phyloP scores from a whole-genome alignment of 2,113 vertebrate species.

The Cheirogaleus medius region DNA sequence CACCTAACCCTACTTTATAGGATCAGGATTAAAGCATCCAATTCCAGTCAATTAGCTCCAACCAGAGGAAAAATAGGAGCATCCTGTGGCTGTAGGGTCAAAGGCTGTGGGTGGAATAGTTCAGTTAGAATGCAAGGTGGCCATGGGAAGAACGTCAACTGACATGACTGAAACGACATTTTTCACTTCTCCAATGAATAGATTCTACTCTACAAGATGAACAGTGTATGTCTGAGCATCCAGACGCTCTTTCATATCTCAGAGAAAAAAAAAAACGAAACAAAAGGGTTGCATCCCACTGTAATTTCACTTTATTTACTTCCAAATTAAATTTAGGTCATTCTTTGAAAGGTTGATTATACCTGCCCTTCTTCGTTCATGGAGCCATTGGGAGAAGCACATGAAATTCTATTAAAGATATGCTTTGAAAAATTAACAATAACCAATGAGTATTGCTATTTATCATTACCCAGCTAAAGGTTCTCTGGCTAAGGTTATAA shows the following conservation, averaged over 20 bases:
- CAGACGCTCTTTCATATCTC: not conserved
- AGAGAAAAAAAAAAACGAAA: not conserved
- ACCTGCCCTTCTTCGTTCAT: not conserved
- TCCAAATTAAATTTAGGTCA: slow-evolving; percentile 5
- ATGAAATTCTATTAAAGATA: not conserved
- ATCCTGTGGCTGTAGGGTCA: not conserved
- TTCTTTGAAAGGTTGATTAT: not conserved
- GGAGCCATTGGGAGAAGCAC: not conserved
- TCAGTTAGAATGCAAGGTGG: not conserved
- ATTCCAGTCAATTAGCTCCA: not conserved
- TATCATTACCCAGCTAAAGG: not conserved
- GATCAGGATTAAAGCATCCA: not conserved
- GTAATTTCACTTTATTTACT: slow-evolving; percentile 26
- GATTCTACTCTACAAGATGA: not conserved
- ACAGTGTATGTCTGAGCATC: not conserved
- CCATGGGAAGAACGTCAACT: not conserved
- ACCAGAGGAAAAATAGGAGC: not conserved
- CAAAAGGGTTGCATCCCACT: not conserved
- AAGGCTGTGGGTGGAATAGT: not conserved
- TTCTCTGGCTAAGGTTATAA: not conserved
- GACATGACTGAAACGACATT: not conserved
- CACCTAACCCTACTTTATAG: not conserved
- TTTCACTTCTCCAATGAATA: not conserved
- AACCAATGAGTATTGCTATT: not conserved
- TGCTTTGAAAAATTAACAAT: slow-evolving; percentile 2